A percentile compares a stretch with the other conserved stretches of the same genome.
phyloP scores from a whole-genome alignment of 2,113 vertebrate genomes.

The Hemiscyllium ocellatum region DNA sequence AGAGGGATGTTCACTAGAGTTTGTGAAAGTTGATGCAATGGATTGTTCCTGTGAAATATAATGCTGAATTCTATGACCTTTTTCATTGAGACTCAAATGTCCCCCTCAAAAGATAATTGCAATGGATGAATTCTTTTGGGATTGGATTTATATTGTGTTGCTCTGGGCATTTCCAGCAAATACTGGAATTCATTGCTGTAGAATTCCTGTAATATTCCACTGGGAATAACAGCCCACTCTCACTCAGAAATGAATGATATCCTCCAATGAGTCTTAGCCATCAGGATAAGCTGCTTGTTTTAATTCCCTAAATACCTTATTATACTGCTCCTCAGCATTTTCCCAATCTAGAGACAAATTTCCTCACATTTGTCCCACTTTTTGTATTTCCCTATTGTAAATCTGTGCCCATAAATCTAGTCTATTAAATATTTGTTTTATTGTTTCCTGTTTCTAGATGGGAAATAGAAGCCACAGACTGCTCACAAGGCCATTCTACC shows the following conservation, averaged over 20 bases:
- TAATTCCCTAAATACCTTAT: not conserved
- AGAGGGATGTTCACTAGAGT: not conserved
- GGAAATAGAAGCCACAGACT: not conserved
- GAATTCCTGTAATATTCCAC: constrained; percentile 26
- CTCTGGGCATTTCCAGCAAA: constrained; percentile 17
- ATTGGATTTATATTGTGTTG: not conserved
- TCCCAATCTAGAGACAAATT: not conserved
- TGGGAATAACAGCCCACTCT: not conserved
- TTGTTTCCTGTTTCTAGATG: not conserved
- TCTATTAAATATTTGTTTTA: not conserved
- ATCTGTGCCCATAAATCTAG: not conserved
- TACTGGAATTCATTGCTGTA: too few species aligned
- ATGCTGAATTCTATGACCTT: not conserved
- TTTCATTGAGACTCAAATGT: not conserved
- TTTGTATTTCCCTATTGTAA: not conserved
- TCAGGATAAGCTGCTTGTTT: not conserved
- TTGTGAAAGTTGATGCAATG: not conserved
- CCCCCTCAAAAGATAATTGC: not conserved
- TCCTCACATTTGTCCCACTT: not conserved
- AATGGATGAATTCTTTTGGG: not conserved
- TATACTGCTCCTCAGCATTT: not conserved
- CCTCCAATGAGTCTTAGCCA: not conserved
- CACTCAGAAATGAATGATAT: not conserved
- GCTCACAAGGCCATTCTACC: not conserved
- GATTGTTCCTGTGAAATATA: not conserved